Evolutionary conservation across 2,113 vertebrate species (phyloP).

Genomic region (Percopsis transmontana): DNA sequence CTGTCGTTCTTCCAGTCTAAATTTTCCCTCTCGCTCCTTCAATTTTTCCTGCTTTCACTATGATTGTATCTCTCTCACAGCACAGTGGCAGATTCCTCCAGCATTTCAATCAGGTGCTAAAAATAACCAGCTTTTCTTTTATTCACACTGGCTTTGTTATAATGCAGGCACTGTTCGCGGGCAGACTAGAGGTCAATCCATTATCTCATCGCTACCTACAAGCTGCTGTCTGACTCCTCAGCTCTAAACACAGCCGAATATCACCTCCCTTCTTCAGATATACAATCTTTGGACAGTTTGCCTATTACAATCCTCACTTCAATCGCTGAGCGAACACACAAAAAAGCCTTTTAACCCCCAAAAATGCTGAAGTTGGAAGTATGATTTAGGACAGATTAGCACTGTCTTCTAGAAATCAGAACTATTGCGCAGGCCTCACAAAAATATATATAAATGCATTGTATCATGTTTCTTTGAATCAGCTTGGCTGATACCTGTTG

Average conservation of each 20-base stretch:
- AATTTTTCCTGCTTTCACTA: background rate
- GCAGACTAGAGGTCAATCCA: slow-evolving; percentile 83
- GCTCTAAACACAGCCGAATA: slow-evolving; percentile 42
- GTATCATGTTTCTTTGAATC: too few relatives aligned
- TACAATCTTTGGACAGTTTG: slow-evolving; percentile 20
- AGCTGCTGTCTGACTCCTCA: slow-evolving; percentile 79
- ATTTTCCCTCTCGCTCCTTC: slow-evolving; percentile 35
- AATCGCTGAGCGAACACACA: background rate
- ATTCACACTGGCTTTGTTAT: slow-evolving; percentile 81
- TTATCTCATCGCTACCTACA: slow-evolving; percentile 80
- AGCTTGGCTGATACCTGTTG: too few relatives aligned
- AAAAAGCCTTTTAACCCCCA: background rate
- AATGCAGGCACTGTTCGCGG: slow-evolving; percentile 74
- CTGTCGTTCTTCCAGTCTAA: slow-evolving; percentile 15
- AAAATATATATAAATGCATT: too few relatives aligned
- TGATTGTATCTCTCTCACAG: slow-evolving; percentile 21
- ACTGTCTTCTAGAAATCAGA: background rate
- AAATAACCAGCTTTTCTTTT: slow-evolving; percentile 82
- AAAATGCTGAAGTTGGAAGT: background rate
- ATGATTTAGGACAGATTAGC: slow-evolving; percentile 17
- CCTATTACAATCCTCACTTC: slow-evolving; percentile 10
- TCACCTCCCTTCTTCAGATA: slow-evolving; percentile 23
- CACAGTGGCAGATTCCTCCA: slow-evolving; percentile 65
- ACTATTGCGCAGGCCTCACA: background rate
- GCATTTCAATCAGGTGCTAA: slow-evolving; percentile 82